A percentile compares a stretch with the other conserved stretches of the same genome.
These are phyloP conservation scores for Etia nguti DNA, from an alignment of 2,113 vertebrate genomes.

Conservation along the genomic window DNA sequence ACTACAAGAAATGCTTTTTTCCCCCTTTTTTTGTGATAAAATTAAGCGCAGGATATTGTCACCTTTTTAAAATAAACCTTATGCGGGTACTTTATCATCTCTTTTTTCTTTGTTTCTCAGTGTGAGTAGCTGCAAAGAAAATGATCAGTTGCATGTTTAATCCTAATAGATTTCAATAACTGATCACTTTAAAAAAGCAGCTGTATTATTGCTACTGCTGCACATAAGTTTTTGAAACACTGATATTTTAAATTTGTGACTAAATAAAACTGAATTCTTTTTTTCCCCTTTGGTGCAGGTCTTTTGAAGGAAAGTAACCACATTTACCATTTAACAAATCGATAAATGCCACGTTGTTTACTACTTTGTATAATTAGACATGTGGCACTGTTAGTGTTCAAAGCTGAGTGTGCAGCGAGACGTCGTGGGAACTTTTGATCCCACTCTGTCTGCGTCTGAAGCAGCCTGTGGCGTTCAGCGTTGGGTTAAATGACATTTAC, in stretches of 20 bases:
- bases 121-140: neutral
- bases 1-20: neutral
- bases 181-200: neutral
- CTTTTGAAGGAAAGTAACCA: neutral
- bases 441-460: slow-evolving; percentile 33
- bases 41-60: neutral
- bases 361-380: neutral
- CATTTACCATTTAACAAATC: neutral
- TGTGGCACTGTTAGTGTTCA: neutral
- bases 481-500: slow-evolving; percentile 4
- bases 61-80: neutral
- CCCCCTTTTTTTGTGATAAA: neutral
- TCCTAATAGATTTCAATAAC: neutral
- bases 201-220: neutral
- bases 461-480: neutral
- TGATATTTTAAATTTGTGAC: neutral
- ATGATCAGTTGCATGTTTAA: neutral
- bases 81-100: neutral
- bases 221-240: neutral
- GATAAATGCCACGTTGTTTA: neutral
- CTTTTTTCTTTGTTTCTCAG: neutral
- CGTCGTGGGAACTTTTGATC: slow-evolving; percentile 21
- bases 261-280: neutral
- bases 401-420: neutral
- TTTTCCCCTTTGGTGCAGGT: neutral